phyloP scores from a whole-genome alignment of 2,797 vertebrate species.

The Myotis myotis region DNA sequence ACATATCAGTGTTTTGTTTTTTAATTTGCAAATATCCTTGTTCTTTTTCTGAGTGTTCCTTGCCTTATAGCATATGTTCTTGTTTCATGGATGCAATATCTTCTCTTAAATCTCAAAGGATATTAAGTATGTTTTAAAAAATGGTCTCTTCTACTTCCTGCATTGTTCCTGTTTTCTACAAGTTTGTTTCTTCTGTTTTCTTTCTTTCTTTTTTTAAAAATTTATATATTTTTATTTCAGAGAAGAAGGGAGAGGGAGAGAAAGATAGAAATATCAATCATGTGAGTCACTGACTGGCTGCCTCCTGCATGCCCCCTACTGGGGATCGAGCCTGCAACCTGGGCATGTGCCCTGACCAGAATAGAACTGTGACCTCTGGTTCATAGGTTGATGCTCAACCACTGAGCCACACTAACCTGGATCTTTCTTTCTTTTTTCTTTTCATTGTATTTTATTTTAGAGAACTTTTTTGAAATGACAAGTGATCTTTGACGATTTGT shows the following conservation, averaged over 20 bases:
- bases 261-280: too few relatives aligned
- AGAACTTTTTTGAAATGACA: not conserved
- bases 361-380: not conserved
- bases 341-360: not conserved
- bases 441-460: not conserved
- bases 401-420: too few relatives aligned
- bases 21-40: not conserved
- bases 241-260: too few relatives aligned
- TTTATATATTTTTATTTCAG: too few relatives aligned
- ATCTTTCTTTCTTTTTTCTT: not conserved
- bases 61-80: not conserved
- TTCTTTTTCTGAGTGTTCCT: not conserved
- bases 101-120: not conserved
- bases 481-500: not conserved
- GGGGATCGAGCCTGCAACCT: not conserved
- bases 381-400: not conserved
- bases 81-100: not conserved
- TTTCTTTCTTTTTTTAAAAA: not conserved
- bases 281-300: not conserved
- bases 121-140: not conserved
- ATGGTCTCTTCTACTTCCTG: not conserved
- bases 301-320: not conserved
- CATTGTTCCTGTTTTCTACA: not conserved
- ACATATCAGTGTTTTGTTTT: not conserved
- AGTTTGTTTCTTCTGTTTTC: not conserved